phyloP scores from a whole-genome alignment of 2,797 vertebrate species.

The Acridotheres tristis region DNA sequence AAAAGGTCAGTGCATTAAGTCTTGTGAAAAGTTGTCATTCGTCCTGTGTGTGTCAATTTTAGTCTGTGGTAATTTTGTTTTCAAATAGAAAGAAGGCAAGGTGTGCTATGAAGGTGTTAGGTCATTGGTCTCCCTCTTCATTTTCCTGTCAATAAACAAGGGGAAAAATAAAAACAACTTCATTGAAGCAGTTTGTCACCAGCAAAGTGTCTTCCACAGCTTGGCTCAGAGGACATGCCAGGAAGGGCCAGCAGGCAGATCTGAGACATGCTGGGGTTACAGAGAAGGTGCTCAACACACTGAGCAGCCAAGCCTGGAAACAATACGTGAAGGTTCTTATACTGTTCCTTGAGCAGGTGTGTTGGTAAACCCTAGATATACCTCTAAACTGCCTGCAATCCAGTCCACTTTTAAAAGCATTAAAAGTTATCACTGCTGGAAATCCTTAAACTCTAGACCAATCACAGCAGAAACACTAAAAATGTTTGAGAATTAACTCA shows the following conservation, averaged over 20 bases:
- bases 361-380: background rate
- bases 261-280: rapidly evolving
- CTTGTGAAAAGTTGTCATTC: background rate
- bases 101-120: background rate
- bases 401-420: background rate
- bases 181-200: background rate
- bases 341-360: background rate
- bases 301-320: background rate
- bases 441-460: background rate
- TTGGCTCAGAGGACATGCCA: background rate
- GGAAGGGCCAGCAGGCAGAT: background rate
- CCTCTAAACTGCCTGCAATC: background rate
- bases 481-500: background rate
- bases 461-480: background rate
- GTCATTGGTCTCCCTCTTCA: background rate
- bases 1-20: background rate
- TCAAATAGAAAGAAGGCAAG: background rate
- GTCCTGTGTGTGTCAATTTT: background rate
- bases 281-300: background rate
- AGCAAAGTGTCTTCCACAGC: background rate
- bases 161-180: background rate
- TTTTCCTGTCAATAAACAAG: background rate
- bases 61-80: background rate
- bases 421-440: background rate
- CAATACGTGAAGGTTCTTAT: background rate